Evolutionary conservation across 2,113 vertebrate species (phyloP).

Genomic region (Picathartes gymnocephalus): DNA sequence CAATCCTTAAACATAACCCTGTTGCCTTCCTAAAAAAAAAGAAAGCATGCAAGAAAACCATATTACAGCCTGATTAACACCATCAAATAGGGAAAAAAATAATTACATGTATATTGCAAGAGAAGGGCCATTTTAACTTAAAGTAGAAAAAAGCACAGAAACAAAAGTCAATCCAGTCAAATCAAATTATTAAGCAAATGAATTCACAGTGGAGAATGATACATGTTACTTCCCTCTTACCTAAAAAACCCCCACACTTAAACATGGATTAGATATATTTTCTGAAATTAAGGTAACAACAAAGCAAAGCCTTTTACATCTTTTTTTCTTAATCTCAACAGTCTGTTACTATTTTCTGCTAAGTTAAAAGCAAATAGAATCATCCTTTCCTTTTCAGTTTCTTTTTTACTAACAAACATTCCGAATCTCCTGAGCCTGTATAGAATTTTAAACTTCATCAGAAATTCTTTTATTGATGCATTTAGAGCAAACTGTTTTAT

Average conservation of each 20-base stretch:
- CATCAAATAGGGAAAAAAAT: not conserved
- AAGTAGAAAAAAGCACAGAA: not conserved
- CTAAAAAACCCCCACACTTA: not conserved
- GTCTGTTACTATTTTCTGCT: not conserved
- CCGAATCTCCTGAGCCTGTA: not conserved
- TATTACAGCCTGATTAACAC: not conserved
- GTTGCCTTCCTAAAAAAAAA: not conserved
- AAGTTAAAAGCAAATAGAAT: constrained; percentile 12
- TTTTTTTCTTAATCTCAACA: not conserved
- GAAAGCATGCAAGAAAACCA: not conserved
- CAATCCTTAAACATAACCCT: not conserved
- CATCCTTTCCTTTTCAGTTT: not conserved
- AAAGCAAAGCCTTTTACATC: not conserved
- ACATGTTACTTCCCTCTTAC: not conserved
- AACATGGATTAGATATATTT: not conserved
- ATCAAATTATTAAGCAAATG: not conserved
- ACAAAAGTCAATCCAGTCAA: not conserved
- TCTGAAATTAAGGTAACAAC: not conserved
- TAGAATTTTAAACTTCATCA: not conserved
- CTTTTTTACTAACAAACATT: not conserved
- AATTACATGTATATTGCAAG: not conserved
- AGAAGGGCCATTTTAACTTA: not conserved
- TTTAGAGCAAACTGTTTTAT: constrained; percentile 2
- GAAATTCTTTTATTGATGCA: not conserved
- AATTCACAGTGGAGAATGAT: not conserved